Conservation (phyloP, 2,797 vertebrate species). For the Sciurus carolinensis region DNA sequence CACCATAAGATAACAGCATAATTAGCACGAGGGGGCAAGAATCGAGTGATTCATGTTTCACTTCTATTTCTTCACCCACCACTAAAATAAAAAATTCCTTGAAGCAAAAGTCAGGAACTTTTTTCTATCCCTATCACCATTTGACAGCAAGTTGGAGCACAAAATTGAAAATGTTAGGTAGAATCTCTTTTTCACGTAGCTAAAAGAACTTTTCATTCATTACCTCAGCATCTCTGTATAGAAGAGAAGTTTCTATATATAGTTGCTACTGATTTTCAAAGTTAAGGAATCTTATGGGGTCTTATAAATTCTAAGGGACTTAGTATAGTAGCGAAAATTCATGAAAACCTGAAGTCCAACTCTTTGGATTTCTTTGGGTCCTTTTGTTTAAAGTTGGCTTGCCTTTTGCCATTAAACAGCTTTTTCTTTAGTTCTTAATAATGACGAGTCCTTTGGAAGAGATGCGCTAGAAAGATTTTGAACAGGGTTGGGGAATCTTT, state of each 20-base stretch:
- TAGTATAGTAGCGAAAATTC: constrained; percentile 24
- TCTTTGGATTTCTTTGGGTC: constrained; percentile 20
- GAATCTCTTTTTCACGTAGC: constrained; percentile 41
- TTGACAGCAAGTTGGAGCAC: constrained; percentile 14
- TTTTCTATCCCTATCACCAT: neutral
- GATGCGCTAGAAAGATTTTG: constrained; percentile 32
- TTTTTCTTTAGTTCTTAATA: constrained; percentile 26
- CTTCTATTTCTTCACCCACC: constrained; percentile 52
- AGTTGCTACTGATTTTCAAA: neutral
- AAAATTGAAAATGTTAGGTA: constrained; percentile 33
- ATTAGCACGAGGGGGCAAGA: constrained; percentile 33
- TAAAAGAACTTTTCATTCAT: neutral
- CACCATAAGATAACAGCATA: constrained; percentile 39
- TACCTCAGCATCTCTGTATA: neutral
- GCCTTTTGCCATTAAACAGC: neutral
- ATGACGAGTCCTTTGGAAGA: constrained; percentile 15
- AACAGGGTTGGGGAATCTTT: constrained; percentile 11
- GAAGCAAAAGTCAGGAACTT: constrained; percentile 37
- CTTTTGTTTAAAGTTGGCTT: neutral
- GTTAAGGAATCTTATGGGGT: neutral
- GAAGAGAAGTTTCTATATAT: neutral
- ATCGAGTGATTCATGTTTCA: neutral
- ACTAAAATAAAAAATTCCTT: constrained; percentile 38
- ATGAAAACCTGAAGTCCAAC: neutral
- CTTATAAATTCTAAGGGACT: neutral